These are phyloP conservation scores for Nylanderia fulva DNA, from an alignment of 1,140 invertebrate species.

Conservation along the genomic window DNA sequence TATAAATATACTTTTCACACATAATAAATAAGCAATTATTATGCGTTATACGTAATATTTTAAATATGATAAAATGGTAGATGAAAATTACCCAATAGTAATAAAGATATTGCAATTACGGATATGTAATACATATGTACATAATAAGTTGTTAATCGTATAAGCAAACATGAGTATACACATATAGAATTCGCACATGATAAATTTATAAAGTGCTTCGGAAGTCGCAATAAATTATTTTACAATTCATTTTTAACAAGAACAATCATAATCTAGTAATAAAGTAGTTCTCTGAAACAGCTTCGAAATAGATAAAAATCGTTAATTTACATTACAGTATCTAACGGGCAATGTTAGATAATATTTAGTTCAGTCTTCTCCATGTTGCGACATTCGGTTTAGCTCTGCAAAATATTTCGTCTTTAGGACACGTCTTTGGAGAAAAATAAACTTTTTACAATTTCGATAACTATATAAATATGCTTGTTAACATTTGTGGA, in stretches of 20 bases:
- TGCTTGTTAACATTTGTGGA: constrained; percentile 24
- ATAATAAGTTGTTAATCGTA: constrained; percentile 3
- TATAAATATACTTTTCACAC: background rate
- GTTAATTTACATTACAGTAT: constrained; percentile 19
- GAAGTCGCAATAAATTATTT: background rate
- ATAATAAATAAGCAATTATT: background rate
- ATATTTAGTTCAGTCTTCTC: constrained; percentile 67
- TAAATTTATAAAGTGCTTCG: constrained; percentile 9
- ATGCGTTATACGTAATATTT: background rate
- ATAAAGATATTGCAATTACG: constrained; percentile 13
- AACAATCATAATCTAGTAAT: constrained; percentile 46
- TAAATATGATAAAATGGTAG: background rate
- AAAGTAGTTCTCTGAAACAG: constrained; percentile 9
- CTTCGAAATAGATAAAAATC: constrained; percentile 40
- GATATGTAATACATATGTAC: background rate
- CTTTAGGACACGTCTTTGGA: constrained; percentile 11
- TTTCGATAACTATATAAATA: constrained; percentile 48
- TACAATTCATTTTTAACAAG: constrained; percentile 15
- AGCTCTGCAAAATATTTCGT: constrained; percentile 2
- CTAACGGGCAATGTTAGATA: constrained; percentile 39
- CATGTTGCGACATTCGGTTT: constrained; percentile 20
- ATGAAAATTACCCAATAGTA: background rate
- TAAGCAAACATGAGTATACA: background rate
- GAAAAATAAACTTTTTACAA: constrained; percentile 37
- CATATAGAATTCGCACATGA: background rate